Evolutionary conservation across 2,888 invertebrate genomes (phyloP), one percentile per base, ranked within the genome.

Genomic region (Epirrhoe alternata): DNA sequence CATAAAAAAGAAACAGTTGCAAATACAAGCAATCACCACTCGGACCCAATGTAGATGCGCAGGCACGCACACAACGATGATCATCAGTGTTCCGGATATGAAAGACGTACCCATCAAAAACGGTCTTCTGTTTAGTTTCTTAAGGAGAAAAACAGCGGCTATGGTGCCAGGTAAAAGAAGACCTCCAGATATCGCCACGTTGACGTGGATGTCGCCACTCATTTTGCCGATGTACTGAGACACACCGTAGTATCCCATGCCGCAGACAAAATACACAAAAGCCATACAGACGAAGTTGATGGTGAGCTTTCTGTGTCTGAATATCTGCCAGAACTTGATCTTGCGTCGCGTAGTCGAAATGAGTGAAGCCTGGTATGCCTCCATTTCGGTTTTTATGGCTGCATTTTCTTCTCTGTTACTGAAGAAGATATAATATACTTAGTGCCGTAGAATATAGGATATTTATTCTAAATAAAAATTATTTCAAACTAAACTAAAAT

Each of bases 191-290:
- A 97, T 85, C 3, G 96, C 95, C 35, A 97, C 97, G 81, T 97
- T 97, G 1, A 95, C 54, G 80, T 97, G 97, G 61, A 97, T 96
- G 74, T 97, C 88, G 0, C 97, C 97, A 47, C 95, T 95, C 78
- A 97, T 93, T 79, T 96, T 94, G 0, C 96, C 96, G 56, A 97
- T 95, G 79, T 95, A 97, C 79, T 97, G 96, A 0, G 96, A 95
- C 31, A 97, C 95, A 0, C 97, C 97, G 77, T 97, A 98, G 82
- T 97, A 97, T 31, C 97, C 96, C 91, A 98, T 94, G 6, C 97
- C 97, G 56, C 97, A 96, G 0, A 96, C 95, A 12, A 96, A 92
- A 95, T 97, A 97, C 75, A 95, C 95, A 74, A 95, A 94, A 57
- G 95, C 94, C 86, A 97, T 95, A 66, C 94, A 95, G 0, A 94